Conservation (phyloP, 2,113 vertebrate genomes). For the Oncorhynchus mykiss region DNA sequence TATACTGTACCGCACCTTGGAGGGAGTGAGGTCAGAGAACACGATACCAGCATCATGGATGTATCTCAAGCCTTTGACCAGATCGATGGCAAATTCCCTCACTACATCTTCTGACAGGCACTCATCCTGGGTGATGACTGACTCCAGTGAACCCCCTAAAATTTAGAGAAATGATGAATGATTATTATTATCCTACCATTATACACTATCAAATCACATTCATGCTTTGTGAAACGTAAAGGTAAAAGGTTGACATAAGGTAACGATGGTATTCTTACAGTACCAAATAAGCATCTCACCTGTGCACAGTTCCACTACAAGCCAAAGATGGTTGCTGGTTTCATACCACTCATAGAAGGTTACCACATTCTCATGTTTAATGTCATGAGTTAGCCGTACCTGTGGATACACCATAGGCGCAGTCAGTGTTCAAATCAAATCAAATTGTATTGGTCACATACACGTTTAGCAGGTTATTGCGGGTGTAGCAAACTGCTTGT, state of each 20-base stretch:
- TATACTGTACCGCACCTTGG: slow-evolving; percentile 72
- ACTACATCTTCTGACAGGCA: slow-evolving; percentile 82
- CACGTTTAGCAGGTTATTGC: no score
- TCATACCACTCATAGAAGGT: slow-evolving; percentile 87
- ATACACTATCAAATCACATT: not conserved
- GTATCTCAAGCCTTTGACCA: slow-evolving; percentile 77
- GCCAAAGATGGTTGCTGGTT: slow-evolving; percentile 87
- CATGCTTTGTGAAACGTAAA: not conserved
- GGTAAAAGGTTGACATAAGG: not conserved
- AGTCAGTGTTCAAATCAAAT: not conserved
- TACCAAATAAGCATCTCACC: slow-evolving; percentile 62
- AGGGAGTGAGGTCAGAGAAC: slow-evolving; percentile 80
- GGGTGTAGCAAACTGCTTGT: not conserved
- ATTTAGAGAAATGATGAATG: not conserved
- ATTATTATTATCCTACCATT: not conserved
- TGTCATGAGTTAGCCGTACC: slow-evolving; percentile 79
- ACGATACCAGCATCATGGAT: slow-evolving; percentile 83
- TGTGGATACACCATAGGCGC: slow-evolving; percentile 48
- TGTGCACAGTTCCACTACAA: slow-evolving; percentile 85
- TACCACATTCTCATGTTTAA: slow-evolving; percentile 82
- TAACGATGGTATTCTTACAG: not conserved
- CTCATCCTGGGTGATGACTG: slow-evolving; percentile 82
- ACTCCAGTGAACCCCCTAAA: slow-evolving; percentile 81
- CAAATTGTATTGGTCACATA: not conserved
- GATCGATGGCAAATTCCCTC: slow-evolving; percentile 77